Evolutionary conservation across 2,113 vertebrate genomes (phyloP), one percentile per base, ranked within the genome.

Genomic region (Lipotes vexillifer): DNA sequence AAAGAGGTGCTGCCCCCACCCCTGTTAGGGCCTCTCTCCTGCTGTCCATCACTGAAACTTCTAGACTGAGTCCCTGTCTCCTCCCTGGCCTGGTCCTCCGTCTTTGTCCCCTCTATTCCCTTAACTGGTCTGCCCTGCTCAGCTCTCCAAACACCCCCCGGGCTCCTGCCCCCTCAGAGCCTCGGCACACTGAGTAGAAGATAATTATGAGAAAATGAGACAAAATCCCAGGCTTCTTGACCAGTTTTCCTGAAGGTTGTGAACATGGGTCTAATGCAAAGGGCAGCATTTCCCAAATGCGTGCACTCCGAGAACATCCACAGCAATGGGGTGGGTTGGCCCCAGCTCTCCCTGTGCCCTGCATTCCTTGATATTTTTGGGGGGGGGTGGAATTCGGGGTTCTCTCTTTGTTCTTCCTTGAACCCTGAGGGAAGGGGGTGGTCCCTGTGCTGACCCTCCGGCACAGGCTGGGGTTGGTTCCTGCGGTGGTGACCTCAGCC

Each of bases 141-240:
- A 57, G 77, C 63, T 15, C 65, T 18, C n/a, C 57, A 38, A 2
- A 6, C 33, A 33, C 63, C 20, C 4, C n/a, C 52, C 20, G 15
- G 65, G 46, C 61, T 90, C 81, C 74, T 57, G 20, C 3, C 49
- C 57, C 57, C 59, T 88, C 75, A n/a, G 38, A 85, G 85, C 36
- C 11, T 49, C 21, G 44, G 49, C 2, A 44, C 20, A 36, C 75
- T 55, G 46, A 77, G 38, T 17, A 55, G 82, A 52, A 38, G n/a
- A 15, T 33, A 41, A 41, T 41, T 46, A 38, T 7, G 44, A 90
- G 33, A 65, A 46, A 36, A 21, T 25, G 63, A 49, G 44, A 63
- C n/a, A 6, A 3, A 52, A 14, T 3, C 10, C 25, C n/a, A 13
- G 8, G 29, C 13, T 11, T 59, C 57, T 46, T 55, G 20, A 0